phyloP scores from a whole-genome alignment of 2,888 invertebrate genomes.

The Parochlus steinenii region DNA sequence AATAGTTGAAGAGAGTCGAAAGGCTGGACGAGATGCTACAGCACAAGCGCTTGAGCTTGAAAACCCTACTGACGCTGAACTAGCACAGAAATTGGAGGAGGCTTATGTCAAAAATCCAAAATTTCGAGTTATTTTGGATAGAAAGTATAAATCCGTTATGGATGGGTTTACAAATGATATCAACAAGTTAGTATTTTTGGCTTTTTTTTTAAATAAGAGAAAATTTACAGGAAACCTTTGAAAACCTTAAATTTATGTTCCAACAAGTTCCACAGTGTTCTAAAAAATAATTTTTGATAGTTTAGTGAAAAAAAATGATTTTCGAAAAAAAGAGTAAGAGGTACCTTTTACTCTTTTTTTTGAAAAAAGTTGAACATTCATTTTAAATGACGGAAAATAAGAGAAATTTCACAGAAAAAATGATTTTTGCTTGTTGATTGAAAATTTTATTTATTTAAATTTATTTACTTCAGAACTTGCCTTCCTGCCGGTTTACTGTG shows the following conservation, averaged over 20 bases:
- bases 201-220: slow-evolving; percentile 22
- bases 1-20: slow-evolving; percentile 46
- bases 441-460: slow-evolving; percentile 2
- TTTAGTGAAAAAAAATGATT: not conserved
- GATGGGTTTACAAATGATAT: slow-evolving; percentile 82
- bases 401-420: slow-evolving; percentile 1
- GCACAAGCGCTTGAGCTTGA: slow-evolving; percentile 53
- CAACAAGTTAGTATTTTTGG: slow-evolving; percentile 51
- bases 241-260: no score
- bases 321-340: no score
- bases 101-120: slow-evolving; percentile 53
- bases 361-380: not conserved
- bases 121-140: slow-evolving; percentile 63
- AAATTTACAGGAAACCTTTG: not conserved
- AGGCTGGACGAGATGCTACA: slow-evolving; percentile 29
- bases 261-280: no score
- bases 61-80: slow-evolving; percentile 37
- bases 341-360: no score
- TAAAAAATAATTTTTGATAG: no score
- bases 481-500: slow-evolving; percentile 69
- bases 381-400: not conserved
- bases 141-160: slow-evolving; percentile 64
- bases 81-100: slow-evolving; percentile 51
- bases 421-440: slow-evolving; percentile 4
- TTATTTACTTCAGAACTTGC: slow-evolving; percentile 39